Conservation (phyloP, 2,888 invertebrate genomes). For the Philereme transversata region DNA sequence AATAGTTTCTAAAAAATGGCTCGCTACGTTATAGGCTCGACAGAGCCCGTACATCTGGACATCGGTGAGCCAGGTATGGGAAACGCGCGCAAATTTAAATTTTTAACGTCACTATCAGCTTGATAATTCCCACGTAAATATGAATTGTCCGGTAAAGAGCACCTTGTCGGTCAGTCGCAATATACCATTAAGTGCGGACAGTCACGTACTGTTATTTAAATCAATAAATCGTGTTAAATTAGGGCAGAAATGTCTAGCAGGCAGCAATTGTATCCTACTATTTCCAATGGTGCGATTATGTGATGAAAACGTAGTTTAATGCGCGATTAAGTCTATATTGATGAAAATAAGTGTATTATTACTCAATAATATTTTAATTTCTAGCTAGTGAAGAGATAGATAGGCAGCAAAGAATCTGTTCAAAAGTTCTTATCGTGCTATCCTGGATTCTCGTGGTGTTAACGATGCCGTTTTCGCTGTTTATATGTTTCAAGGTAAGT, state of each 20-base stretch:
- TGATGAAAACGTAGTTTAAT: no score
- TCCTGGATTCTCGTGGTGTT: constrained; percentile 92
- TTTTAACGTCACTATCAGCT: constrained; percentile 13
- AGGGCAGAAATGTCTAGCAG: constrained; percentile 75
- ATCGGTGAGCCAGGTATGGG: constrained; percentile 18
- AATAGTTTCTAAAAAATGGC: not conserved
- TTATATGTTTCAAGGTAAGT: constrained; percentile 96
- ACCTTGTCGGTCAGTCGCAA: constrained; percentile 37
- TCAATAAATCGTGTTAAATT: constrained; percentile 37
- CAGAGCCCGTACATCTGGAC: constrained; percentile 1
- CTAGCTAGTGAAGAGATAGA: constrained; percentile 82
- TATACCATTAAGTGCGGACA: constrained; percentile 24
- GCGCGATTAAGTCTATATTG: not conserved
- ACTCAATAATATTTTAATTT: not conserved
- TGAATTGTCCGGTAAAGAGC: constrained; percentile 44
- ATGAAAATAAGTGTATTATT: not conserved
- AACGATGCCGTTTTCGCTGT: constrained; percentile 96
- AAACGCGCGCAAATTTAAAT: constrained; percentile 2
- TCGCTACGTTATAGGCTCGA: constrained; percentile 6
- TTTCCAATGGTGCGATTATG: constrained; percentile 35
- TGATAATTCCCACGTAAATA: constrained; percentile 61
- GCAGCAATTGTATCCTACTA: constrained; percentile 68
- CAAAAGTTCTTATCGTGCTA: constrained; percentile 90
- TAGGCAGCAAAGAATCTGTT: constrained; percentile 89
- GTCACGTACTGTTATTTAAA: constrained; percentile 23